These are phyloP conservation scores for Agrotis clavis DNA, from an alignment of 2,888 invertebrate species.

Conservation along the genomic window DNA sequence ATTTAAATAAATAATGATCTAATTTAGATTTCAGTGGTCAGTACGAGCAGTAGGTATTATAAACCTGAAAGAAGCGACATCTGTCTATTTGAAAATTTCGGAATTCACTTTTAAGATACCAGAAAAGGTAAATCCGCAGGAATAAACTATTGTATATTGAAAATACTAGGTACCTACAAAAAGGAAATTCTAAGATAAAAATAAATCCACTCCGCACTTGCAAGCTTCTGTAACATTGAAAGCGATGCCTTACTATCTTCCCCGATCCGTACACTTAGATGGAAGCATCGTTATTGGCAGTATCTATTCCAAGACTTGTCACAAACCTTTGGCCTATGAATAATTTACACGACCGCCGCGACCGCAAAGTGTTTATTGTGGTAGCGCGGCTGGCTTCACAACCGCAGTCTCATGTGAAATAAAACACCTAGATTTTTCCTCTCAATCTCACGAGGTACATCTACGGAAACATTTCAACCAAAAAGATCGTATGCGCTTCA, in stretches of 20 bases:
- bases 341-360: conserved; percentile 82
- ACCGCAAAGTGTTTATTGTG: conserved; percentile 88
- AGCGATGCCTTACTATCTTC: conserved; percentile 26
- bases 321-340: conserved; percentile 83
- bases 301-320: conserved; percentile 80
- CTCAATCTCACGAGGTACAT: conserved; percentile 83
- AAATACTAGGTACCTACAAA: neutral
- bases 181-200: conserved; percentile 9
- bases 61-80: no score
- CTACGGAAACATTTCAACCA: conserved; percentile 62
- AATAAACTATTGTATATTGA: no score
- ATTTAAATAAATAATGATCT: no score
- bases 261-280: conserved; percentile 49
- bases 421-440: conserved; percentile 89
- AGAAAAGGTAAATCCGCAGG: no score
- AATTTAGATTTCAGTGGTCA: no score
- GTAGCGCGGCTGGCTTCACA: conserved; percentile 83
- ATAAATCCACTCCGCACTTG: conserved; percentile 27
- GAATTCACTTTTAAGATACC: no score
- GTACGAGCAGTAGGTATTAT: no score
- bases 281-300: conserved; percentile 69
- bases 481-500: conserved; percentile 75
- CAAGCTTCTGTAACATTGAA: conserved; percentile 20
- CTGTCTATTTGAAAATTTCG: no score
- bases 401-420: conserved; percentile 86